Evolutionary conservation across 2,888 invertebrate genomes (phyloP).

Genomic region (Ornithoptera alexandrae): DNA sequence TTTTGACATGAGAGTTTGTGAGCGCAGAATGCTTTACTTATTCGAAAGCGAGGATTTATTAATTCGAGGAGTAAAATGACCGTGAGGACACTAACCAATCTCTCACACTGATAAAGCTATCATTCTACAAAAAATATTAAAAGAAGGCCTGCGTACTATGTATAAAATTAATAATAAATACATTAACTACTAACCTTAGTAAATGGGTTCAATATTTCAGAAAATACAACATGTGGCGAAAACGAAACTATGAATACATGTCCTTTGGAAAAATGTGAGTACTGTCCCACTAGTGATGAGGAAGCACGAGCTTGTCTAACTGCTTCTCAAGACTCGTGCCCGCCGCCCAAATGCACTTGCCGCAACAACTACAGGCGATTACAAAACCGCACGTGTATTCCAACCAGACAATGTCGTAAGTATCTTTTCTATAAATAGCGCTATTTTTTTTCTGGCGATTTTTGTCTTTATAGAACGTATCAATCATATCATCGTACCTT

Average conservation of each 20-base stretch:
- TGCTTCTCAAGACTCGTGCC: not conserved
- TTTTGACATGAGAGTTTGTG: too few relatives aligned
- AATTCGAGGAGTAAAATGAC: too few relatives aligned
- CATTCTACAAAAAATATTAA: not conserved
- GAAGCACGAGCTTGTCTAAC: conserved; percentile 17
- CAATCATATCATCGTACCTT: too few relatives aligned
- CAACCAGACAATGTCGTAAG: conserved; percentile 29
- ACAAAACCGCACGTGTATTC: conserved; percentile 25
- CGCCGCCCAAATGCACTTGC: conserved; percentile 21
- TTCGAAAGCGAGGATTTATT: too few relatives aligned
- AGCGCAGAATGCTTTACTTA: too few relatives aligned
- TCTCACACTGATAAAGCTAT: not conserved
- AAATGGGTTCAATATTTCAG: conserved; percentile 1
- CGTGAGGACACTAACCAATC: too few relatives aligned
- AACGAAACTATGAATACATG: conserved; percentile 19
- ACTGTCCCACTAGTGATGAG: conserved; percentile 20
- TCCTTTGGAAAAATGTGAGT: conserved; percentile 14
- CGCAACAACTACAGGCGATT: conserved; percentile 18
- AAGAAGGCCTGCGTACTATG: not conserved
- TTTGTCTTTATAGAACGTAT: too few relatives aligned
- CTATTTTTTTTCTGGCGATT: too few relatives aligned
- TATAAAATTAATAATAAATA: not conserved
- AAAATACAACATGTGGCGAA: conserved; percentile 9
- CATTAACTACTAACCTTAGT: not conserved
- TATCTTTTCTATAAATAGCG: not conserved